Conservation (phyloP, 2,888 invertebrate genomes). For the Drosophila neotestacea region DNA sequence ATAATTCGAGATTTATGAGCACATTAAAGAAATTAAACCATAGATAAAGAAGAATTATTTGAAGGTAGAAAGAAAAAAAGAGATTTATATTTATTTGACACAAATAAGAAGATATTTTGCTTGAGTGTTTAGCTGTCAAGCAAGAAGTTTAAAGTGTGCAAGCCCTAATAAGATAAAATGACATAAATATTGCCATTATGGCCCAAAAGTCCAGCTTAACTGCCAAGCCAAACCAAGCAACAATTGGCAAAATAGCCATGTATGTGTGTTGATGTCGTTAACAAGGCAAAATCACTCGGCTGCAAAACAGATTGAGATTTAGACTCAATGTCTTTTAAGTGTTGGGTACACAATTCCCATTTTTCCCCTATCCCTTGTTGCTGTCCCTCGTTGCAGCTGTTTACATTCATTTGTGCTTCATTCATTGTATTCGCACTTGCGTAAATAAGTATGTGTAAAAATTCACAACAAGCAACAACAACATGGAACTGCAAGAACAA, state of each 20-base stretch:
- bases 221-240: slow-evolving; percentile 16
- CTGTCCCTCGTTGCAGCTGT: slow-evolving; percentile 26
- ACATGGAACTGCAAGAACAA: slow-evolving; percentile 5
- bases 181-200: slow-evolving; percentile 47
- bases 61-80: neutral
- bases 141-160: slow-evolving; percentile 40
- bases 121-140: slow-evolving; percentile 34
- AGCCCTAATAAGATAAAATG: slow-evolving; percentile 37
- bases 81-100: slow-evolving; percentile 28
- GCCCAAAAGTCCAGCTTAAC: slow-evolving; percentile 39
- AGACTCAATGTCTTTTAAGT: slow-evolving; percentile 72
- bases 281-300: slow-evolving; percentile 69
- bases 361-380: slow-evolving; percentile 13
- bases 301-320: slow-evolving; percentile 74
- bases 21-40: slow-evolving; percentile 16
- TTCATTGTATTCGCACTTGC: slow-evolving; percentile 51
- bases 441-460: slow-evolving; percentile 56
- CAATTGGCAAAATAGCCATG: slow-evolving; percentile 26
- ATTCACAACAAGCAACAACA: slow-evolving; percentile 27
- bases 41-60: slow-evolving; percentile 9
- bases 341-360: slow-evolving; percentile 48
- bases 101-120: slow-evolving; percentile 21
- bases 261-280: slow-evolving; percentile 30
- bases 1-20: slow-evolving; percentile 19
- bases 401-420: slow-evolving; percentile 48